Conservation (phyloP, 2,797 vertebrate species). For the Anguilla obscura region DNA sequence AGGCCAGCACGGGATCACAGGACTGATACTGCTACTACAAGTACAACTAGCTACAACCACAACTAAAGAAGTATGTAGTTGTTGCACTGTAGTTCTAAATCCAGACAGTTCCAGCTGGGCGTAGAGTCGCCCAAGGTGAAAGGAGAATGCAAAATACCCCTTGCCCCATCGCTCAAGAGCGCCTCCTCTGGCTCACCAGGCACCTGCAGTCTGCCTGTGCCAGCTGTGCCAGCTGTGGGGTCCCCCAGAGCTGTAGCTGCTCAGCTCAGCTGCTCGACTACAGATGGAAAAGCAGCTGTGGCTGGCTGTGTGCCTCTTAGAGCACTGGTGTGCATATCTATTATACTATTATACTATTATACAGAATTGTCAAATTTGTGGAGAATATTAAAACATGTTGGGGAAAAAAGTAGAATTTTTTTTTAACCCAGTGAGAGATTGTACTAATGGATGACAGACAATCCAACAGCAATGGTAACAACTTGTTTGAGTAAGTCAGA, state of each 20-base stretch:
- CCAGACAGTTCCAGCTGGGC: background rate
- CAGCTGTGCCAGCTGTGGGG: background rate
- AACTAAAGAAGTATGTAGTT: background rate
- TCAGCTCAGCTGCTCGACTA: background rate
- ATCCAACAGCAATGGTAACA: background rate
- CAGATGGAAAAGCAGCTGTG: background rate
- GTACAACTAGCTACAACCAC: background rate
- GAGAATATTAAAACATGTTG: background rate
- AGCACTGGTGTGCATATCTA: background rate
- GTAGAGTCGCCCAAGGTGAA: background rate
- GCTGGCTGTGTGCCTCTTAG: background rate
- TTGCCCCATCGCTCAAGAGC: background rate
- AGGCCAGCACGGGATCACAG: background rate
- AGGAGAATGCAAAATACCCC: background rate
- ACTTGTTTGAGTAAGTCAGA: slow-evolving; percentile 1
- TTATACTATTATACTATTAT: background rate
- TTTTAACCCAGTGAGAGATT: background rate
- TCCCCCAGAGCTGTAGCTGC: background rate
- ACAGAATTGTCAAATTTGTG: background rate
- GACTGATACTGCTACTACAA: background rate
- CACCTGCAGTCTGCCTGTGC: background rate
- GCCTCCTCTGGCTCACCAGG: background rate
- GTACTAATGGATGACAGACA: background rate
- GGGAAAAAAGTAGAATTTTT: background rate
- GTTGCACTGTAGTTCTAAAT: background rate